Evolutionary conservation across 2,888 invertebrate species (phyloP).

Genomic region (Mythimna impura): DNA sequence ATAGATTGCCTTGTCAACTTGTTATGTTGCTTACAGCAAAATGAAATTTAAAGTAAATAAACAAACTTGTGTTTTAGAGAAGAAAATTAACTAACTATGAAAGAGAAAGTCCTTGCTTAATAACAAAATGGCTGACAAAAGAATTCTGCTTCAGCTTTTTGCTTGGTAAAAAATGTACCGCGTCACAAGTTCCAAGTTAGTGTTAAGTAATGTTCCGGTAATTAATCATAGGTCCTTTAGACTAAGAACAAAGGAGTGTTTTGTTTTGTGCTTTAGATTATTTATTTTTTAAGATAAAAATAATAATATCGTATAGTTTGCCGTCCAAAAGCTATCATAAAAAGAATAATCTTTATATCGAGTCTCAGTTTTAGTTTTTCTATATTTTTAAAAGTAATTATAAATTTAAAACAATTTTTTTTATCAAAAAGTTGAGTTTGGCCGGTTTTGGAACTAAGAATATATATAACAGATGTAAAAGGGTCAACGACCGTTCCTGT

Average conservation of each 20-base stretch:
- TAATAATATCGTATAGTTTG: no score
- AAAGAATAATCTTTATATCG: no score
- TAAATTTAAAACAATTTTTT: no score
- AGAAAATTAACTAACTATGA: slow-evolving; percentile 11
- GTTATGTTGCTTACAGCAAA: background rate
- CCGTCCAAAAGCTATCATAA: no score
- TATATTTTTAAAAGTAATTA: no score
- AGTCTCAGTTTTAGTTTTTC: no score
- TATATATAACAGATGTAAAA: no score
- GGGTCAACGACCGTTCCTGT: background rate
- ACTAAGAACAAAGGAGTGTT: slow-evolving; percentile 6
- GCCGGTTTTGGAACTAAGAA: no score
- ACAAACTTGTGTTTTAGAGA: background rate
- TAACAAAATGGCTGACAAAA: slow-evolving; percentile 17
- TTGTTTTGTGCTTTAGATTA: background rate
- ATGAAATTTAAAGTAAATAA: slow-evolving; percentile 16
- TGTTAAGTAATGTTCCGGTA: slow-evolving; percentile 33
- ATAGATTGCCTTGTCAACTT: background rate
- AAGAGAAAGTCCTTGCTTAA: background rate
- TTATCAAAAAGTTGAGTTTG: no score
- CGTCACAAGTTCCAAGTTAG: slow-evolving; percentile 19
- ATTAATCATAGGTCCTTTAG: slow-evolving; percentile 43
- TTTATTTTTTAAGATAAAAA: background rate
- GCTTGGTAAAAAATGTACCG: slow-evolving; percentile 18
- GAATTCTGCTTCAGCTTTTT: background rate